Conservation (phyloP, 2,888 invertebrate genomes). For the Pteria penguin region DNA sequence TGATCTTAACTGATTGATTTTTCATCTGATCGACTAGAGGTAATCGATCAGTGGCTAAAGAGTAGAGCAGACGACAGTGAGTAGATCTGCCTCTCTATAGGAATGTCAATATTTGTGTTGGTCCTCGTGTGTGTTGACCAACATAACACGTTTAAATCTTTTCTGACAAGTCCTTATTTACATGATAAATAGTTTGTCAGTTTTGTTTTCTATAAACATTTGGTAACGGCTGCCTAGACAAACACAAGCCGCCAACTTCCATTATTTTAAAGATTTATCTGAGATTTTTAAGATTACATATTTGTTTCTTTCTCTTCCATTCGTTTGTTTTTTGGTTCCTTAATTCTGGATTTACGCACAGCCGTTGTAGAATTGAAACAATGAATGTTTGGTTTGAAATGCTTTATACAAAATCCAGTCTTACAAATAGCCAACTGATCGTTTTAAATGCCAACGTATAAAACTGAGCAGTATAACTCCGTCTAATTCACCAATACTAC, state of each 20-base stretch:
- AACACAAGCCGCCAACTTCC: not conserved
- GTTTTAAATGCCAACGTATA: too few relatives aligned
- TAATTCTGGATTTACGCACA: not conserved
- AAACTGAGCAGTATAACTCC: too few relatives aligned
- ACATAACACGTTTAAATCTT: constrained; percentile 31
- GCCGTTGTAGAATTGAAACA: not conserved
- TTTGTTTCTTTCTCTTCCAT: not conserved
- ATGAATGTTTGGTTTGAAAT: not conserved
- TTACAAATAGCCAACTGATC: too few relatives aligned
- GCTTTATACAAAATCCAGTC: too few relatives aligned
- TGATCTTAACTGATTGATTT: not conserved
- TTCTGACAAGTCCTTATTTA: constrained; percentile 24
- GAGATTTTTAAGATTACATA: not conserved
- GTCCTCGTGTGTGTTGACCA: constrained; percentile 18
- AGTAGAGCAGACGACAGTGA: constrained; percentile 5
- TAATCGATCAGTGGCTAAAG: not conserved
- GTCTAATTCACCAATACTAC: too few relatives aligned
- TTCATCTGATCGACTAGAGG: not conserved
- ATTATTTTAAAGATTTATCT: constrained; percentile 3
- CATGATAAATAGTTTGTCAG: constrained; percentile 29
- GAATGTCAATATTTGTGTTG: constrained; percentile 24
- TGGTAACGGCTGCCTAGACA: constrained; percentile 19
- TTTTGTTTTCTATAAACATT: constrained; percentile 14
- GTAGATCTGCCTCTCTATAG: not conserved
- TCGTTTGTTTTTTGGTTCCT: not conserved